Base-by-base conservation (phyloP, 2,113 vertebrate species). In the Cnemophilus loriae region DNA sequence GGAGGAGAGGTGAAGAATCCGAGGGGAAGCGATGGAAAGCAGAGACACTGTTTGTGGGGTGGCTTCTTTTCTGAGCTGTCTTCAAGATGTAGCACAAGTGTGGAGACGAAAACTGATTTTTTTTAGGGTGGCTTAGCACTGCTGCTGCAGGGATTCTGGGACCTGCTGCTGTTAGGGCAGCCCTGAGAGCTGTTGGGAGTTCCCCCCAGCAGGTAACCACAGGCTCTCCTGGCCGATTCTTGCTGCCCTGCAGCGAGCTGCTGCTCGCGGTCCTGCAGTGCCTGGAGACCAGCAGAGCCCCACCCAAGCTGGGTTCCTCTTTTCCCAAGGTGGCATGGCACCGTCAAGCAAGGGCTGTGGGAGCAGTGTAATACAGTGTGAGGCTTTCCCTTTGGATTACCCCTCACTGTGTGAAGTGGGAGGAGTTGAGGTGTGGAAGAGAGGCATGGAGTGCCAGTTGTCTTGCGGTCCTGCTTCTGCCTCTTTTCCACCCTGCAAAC, bases 181-280 rank as follows among this genome's bases (percentile, higher is more conserved):
- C 70, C 50, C 57, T 28, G 39, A 47, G 77, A 61, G 18, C 60
- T 61, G 6, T 7, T 23, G 39, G 47, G 61, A 63, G 22, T 22
- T 81, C 26, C 11, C 23, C 16, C 10, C 30, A 27, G 21, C 39
- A 33, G 41, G 19, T 41, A 44, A 33, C 24, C 2, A 2, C n/a
- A 2, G 8, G 32, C n/a, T n/a, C 42, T 75, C 4, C 42, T 0
- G 0, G 13, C 39, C 11, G 12, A 32, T n/a, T 50, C 16, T 42
- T 23, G 30, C 46, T 70, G 49, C 39, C 2, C 1, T 24, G 49
- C 1, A 2, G 49, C 44, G 32, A 35, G 53, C n/a, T 77, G 78
- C 26, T 70, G 56, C 1, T 55, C n/a, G n/a, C n/a, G n/a, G n/a
- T n/a, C n/a, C n/a, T n/a, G n/a, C n/a, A n/a, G n/a, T n/a, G n/a